These are phyloP conservation scores for Recurvirostra avosetta DNA, from an alignment of 2,113 vertebrate genomes.

Conservation along the genomic window DNA sequence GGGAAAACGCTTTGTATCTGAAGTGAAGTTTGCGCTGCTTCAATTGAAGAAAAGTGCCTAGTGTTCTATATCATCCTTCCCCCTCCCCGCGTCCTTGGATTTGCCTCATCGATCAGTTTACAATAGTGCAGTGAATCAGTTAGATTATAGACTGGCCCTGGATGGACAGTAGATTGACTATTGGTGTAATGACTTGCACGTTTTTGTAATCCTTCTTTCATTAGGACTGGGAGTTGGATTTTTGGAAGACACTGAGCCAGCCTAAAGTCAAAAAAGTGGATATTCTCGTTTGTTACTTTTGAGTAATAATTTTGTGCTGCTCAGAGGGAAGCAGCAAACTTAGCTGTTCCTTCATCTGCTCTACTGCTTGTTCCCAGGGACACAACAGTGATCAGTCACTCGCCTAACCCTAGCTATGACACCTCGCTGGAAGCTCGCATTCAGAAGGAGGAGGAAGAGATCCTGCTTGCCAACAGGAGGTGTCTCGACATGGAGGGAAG, in stretches of 20 bases:
- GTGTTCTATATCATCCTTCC: background rate
- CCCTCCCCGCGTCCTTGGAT: background rate
- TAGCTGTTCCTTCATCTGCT: background rate
- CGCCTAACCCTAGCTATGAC: conserved; percentile 92
- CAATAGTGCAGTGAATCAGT: background rate
- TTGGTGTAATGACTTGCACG: background rate
- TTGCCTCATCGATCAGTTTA: background rate
- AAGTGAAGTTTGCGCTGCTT: background rate
- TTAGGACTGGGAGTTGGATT: background rate
- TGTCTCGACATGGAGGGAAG: conserved; percentile 99
- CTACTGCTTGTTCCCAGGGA: conserved; percentile 77
- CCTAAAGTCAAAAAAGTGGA: background rate
- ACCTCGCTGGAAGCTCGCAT: conserved; percentile 93
- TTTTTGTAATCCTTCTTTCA: background rate
- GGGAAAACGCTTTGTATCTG: background rate
- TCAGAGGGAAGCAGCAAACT: background rate
- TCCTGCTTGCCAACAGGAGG: conserved; percentile 93
- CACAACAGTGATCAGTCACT: conserved; percentile 86
- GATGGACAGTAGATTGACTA: background rate
- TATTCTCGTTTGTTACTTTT: background rate
- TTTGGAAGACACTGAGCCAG: background rate
- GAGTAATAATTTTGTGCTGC: background rate
- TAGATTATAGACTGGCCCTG: background rate
- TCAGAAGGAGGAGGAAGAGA: conserved; percentile 98
- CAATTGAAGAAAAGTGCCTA: background rate